phyloP scores from a whole-genome alignment of 2,797 vertebrate genomes.

The Antrozous pallidus region DNA sequence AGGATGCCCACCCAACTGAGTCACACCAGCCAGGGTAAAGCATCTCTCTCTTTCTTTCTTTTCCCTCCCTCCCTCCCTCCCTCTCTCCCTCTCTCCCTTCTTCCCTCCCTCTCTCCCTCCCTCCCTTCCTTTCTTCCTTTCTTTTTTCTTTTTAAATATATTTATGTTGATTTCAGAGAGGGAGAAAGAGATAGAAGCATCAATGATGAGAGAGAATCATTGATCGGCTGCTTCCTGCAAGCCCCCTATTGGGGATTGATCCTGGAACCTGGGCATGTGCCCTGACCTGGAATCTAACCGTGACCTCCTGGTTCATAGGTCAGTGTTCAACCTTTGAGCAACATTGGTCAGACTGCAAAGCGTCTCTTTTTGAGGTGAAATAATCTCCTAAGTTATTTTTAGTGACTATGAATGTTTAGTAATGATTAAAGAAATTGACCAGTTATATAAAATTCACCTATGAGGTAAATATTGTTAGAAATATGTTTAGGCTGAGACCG shows the following conservation, averaged over 20 bases:
- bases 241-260: neutral
- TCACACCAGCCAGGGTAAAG: neutral
- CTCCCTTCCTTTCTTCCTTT: no score
- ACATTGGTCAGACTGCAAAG: neutral
- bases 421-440: conserved; percentile 38
- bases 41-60: neutral
- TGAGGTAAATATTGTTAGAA: neutral
- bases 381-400: neutral
- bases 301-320: no score
- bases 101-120: no score
- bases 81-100: no score
- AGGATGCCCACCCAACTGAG: neutral
- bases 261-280: neutral
- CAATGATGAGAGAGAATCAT: neutral
- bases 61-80: neutral
- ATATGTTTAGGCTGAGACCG: conserved; percentile 26
- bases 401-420: conserved; percentile 47
- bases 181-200: neutral
- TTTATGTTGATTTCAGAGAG: neutral
- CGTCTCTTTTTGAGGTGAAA: conserved; percentile 8
- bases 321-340: no score
- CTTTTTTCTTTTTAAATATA: no score
- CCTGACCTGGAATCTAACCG: neutral
- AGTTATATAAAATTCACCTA: neutral
- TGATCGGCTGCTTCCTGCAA: neutral